Conservation (phyloP, 2,113 vertebrate species). For the Ascaphus truei region DNA sequence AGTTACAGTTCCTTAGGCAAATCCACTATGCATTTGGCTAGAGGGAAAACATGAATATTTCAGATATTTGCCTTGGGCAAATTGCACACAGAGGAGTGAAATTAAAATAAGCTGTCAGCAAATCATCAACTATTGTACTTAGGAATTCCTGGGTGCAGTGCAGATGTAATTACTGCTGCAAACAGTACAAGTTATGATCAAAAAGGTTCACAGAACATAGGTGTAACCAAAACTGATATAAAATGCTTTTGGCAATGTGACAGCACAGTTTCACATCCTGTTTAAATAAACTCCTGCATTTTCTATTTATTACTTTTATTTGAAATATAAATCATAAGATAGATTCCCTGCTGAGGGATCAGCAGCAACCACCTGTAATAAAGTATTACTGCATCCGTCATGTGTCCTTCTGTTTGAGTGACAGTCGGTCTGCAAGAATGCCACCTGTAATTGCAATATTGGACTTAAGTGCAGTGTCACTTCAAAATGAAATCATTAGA, state of each 20-base stretch:
- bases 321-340: neutral
- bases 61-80: neutral
- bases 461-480: neutral
- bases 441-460: neutral
- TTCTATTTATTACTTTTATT: neutral
- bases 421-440: neutral
- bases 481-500: neutral
- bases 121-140: neutral
- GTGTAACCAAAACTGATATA: neutral
- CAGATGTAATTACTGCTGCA: neutral
- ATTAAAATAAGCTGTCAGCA: neutral
- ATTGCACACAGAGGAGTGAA: neutral
- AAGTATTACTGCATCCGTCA: neutral
- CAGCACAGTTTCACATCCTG: neutral
- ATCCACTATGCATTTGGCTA: neutral
- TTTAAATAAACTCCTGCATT: neutral
- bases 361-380: neutral
- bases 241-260: neutral
- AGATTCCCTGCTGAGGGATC: neutral
- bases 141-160: neutral
- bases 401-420: neutral
- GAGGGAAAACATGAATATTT: neutral
- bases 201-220: neutral
- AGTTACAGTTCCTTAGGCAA: neutral
- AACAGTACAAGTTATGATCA: neutral